Conservation (phyloP, 2,113 vertebrate genomes). For the Scomber japonicus region DNA sequence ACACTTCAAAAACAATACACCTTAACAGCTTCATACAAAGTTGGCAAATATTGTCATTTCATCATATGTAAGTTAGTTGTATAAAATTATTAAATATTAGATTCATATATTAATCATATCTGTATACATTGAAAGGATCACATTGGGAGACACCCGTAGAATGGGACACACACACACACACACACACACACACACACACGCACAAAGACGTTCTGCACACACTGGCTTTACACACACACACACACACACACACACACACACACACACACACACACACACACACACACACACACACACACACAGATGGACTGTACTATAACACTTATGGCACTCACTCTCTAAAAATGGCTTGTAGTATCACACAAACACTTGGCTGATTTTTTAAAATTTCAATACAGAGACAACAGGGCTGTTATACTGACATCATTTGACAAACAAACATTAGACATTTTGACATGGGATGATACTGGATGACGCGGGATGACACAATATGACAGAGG, state of each 20-base stretch:
- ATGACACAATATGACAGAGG: constrained; percentile 58
- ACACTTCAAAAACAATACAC: constrained; percentile 76
- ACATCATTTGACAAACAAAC: constrained; percentile 56
- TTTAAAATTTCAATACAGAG: constrained; percentile 59
- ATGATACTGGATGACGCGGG: constrained; percentile 60
- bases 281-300: constrained; percentile 37
- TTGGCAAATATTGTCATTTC: constrained; percentile 83
- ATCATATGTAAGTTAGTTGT: constrained; percentile 88
- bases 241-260: constrained; percentile 16
- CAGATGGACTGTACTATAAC: constrained; percentile 50
- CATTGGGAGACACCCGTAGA: constrained; percentile 86
- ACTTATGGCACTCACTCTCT: constrained; percentile 40
- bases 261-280: constrained; percentile 21
- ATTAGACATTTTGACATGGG: constrained; percentile 59
- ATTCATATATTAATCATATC: constrained; percentile 90
- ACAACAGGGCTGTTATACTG: constrained; percentile 63
- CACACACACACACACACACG: constrained; percentile 15
- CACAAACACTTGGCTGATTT: constrained; percentile 35
- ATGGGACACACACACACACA: constrained; percentile 60
- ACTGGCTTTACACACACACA: background rate
- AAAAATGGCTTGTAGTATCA: constrained; percentile 66
- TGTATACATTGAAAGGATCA: constrained; percentile 86
- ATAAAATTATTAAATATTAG: constrained; percentile 92
- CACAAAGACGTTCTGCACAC: background rate
- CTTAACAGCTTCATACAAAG: constrained; percentile 81